These are phyloP conservation scores for Pecten maximus DNA, from an alignment of 2,888 invertebrate species.

Conservation along the genomic window DNA sequence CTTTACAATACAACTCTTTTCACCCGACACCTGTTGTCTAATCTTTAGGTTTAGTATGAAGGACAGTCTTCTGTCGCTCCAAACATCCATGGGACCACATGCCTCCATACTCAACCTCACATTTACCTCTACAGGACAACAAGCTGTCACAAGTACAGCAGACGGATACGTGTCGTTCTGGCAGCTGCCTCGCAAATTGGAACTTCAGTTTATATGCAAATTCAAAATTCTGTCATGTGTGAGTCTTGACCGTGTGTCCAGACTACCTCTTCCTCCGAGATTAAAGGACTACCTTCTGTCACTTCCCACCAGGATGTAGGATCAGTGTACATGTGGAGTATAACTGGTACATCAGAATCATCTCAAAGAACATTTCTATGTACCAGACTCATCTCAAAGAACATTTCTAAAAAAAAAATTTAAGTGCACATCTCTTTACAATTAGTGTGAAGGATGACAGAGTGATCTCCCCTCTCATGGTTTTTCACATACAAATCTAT, in stretches of 20 bases:
- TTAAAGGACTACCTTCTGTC: constrained; percentile 45
- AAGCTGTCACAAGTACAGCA: constrained; percentile 66
- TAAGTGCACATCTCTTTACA: too few species aligned
- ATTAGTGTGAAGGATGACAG: too few species aligned
- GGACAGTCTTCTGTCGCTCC: constrained; percentile 51
- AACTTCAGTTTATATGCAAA: constrained; percentile 70
- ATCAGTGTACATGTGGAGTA: too few species aligned
- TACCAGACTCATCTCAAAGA: too few species aligned
- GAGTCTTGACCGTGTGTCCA: constrained; percentile 59
- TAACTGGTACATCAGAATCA: too few species aligned
- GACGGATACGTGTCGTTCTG: constrained; percentile 73
- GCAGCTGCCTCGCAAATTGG: constrained; percentile 64
- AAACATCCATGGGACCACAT: constrained; percentile 39
- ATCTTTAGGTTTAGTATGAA: constrained; percentile 64
- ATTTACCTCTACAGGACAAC: constrained; percentile 70
- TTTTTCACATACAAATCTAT: too few species aligned
- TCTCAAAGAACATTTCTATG: too few species aligned
- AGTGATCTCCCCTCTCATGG: too few species aligned
- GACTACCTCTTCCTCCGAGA: constrained; percentile 64
- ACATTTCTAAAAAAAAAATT: too few species aligned
- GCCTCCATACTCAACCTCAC: constrained; percentile 65
- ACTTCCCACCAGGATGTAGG: constrained; percentile 36
- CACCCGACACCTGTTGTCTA: constrained; percentile 53
- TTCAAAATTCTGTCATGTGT: constrained; percentile 63
- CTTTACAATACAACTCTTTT: constrained; percentile 62